Evolutionary conservation across 1,140 invertebrate genomes (phyloP).

Genomic region (Drosophila teissieri): DNA sequence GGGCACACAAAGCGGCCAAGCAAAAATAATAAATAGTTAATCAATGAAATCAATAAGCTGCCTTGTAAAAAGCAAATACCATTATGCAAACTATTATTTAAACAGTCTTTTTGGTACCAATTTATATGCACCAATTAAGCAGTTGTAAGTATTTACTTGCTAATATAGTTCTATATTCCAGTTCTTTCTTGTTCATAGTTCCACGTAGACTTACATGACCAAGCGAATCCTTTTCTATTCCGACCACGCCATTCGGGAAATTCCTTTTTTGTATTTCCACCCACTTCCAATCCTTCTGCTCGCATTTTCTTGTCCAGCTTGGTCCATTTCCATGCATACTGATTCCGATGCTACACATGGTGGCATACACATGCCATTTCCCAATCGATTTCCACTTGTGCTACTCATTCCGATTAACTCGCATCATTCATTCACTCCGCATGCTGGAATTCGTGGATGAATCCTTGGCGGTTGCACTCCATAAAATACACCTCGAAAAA

Average conservation of each 20-base stretch:
- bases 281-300: not conserved
- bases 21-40: not conserved
- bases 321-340: not conserved
- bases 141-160: no score
- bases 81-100: no score
- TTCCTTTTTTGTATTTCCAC: not conserved
- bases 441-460: constrained; percentile 1
- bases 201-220: not conserved
- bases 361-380: constrained; percentile 2
- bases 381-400: constrained; percentile 14
- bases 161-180: no score
- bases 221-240: not conserved
- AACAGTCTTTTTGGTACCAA: no score
- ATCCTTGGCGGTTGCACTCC: no score
- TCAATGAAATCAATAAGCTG: no score
- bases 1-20: not conserved
- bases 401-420: constrained; percentile 18
- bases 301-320: not conserved
- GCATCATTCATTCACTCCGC: constrained; percentile 21
- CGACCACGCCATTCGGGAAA: not conserved
- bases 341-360: not conserved
- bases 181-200: no score
- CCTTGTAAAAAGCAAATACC: no score
- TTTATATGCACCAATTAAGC: no score
- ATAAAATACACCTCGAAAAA: no score